Evolutionary conservation across 2,888 invertebrate genomes (phyloP), one percentile per base, ranked within the genome.

Genomic region (Leucania comma): DNA sequence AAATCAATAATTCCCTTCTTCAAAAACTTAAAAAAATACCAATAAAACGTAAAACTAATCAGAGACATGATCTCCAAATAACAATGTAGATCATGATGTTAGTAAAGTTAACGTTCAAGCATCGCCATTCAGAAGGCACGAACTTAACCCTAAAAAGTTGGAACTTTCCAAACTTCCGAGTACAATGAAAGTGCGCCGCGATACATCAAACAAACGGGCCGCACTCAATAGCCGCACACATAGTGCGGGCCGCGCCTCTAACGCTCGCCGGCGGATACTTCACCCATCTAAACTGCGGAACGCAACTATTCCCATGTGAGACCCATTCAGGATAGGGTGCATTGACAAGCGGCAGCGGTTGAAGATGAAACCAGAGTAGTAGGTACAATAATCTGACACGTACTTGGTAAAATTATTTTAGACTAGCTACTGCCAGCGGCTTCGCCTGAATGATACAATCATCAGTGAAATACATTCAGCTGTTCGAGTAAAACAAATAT

Each of bases 301-400:
- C 85, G 68, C 73, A 80, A 84, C 86, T 86, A 85, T 88, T 85
- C 88, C 86, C 87, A 68, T 69, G 83, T 67, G 87, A 75, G 69
- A 63, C 51, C 72, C 64, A 24, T 24, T 48, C 17, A 32, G 59
- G 24, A 29, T 1, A 57, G 46, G 29, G 1, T n/a, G 50, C 29
- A 17, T 35, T 29, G 42, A 64, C 26, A 17, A 57, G 72, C 51
- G 64, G 29, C 8, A 80, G 83, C 77, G 72, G 20, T 35, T 35
- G 35, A 35, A n/a, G 12, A 50, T 12, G 22, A 24, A 51, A 46
- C 46, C 3, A 1, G 46, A n/a, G n/a, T n/a, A n/a, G 17, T 46
- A 1, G 6, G 17, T 17, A 42, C 38, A 5, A 4, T 1, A 42
- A 20, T 5, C 1, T 1, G 17, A 6, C 4, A 1, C 2, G 5